Evolutionary conservation across 2,797 vertebrate genomes (phyloP).

Genomic region (Gobio occitaniae): DNA sequence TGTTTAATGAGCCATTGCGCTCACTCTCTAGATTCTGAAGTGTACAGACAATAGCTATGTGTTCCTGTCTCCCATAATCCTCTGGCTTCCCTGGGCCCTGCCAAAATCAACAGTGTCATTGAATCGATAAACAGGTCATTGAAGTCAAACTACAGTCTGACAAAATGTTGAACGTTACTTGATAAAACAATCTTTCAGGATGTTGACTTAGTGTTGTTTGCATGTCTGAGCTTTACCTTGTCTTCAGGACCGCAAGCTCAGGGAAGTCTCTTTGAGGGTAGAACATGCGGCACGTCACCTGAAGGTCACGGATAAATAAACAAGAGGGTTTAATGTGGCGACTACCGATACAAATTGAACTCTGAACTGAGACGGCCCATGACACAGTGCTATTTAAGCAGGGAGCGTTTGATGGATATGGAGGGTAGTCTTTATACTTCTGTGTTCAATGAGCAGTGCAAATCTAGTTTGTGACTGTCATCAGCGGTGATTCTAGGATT

Average conservation of each 20-base stretch:
- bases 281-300: slow-evolving; percentile 18
- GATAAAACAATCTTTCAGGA: background rate
- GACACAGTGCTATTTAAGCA: slow-evolving; percentile 26
- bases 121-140: slow-evolving; percentile 39
- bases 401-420: slow-evolving; percentile 27
- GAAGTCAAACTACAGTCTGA: slow-evolving; percentile 1
- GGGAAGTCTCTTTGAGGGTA: slow-evolving; percentile 8
- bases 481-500: background rate
- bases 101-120: slow-evolving; percentile 37
- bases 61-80: slow-evolving; percentile 46
- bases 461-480: slow-evolving; percentile 21
- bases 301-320: slow-evolving; percentile 36
- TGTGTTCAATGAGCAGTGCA: slow-evolving; percentile 41
- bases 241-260: slow-evolving; percentile 10
- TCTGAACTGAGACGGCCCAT: slow-evolving; percentile 22
- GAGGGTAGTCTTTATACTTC: slow-evolving; percentile 23
- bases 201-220: slow-evolving; percentile 12
- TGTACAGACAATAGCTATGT: slow-evolving; percentile 38
- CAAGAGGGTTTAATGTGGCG: slow-evolving; percentile 26
- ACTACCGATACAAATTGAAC: slow-evolving; percentile 18
- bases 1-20: slow-evolving; percentile 62
- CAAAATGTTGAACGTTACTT: background rate
- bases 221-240: background rate
- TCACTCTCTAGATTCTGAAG: slow-evolving; percentile 48
- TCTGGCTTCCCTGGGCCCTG: slow-evolving; percentile 38